These are phyloP conservation scores for Athrips mouffetella DNA, from an alignment of 2,888 invertebrate species.

Conservation along the genomic window DNA sequence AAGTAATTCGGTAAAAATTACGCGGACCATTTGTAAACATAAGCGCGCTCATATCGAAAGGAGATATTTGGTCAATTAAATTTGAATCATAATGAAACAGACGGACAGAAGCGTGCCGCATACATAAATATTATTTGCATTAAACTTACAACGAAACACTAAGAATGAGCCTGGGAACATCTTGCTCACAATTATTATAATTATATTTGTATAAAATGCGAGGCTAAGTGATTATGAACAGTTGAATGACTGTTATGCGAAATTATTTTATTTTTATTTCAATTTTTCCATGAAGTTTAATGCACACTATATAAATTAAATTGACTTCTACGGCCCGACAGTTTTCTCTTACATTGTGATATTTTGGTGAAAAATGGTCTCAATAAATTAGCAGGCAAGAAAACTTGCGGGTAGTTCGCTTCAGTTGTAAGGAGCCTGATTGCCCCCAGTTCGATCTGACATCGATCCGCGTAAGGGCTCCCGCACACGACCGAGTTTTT, in stretches of 20 bases:
- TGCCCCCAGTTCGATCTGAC: conserved; percentile 61
- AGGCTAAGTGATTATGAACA: neutral
- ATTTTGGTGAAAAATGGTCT: conserved; percentile 31
- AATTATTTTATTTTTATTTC: neutral
- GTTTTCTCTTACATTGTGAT: conserved; percentile 21
- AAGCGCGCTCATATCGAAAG: conserved; percentile 11
- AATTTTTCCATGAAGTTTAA: neutral
- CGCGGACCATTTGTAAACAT: conserved; percentile 15
- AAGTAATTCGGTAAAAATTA: conserved; percentile 13
- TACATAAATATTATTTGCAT: conserved; percentile 18
- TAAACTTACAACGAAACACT: neutral
- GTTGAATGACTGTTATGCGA: neutral
- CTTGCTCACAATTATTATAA: neutral
- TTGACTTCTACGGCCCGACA: too few species aligned
- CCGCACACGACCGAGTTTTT: too few species aligned
- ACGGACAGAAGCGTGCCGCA: conserved; percentile 5
- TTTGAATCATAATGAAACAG: conserved; percentile 12
- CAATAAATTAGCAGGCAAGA: conserved; percentile 23
- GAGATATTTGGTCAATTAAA: conserved; percentile 17
- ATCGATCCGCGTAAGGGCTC: conserved; percentile 63
- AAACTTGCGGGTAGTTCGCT: conserved; percentile 29
- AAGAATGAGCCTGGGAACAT: neutral
- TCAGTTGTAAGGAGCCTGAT: conserved; percentile 52
- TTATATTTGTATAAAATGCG: neutral
- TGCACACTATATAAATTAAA: too few species aligned